Evolutionary conservation across 1,140 invertebrate species (phyloP).

Genomic region (Hypsibius dujardini): DNA sequence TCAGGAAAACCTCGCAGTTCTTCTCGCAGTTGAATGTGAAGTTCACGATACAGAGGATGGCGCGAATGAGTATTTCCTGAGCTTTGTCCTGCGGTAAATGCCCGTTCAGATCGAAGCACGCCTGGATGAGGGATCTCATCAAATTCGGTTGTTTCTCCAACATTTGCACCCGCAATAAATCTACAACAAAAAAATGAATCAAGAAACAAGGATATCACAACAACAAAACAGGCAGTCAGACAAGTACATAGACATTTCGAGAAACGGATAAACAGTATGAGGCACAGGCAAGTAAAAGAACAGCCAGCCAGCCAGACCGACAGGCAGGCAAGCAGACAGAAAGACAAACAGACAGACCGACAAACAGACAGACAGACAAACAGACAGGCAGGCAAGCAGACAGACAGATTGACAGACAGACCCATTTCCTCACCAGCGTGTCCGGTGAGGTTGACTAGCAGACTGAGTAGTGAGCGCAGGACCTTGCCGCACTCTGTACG

Average conservation of each 20-base stretch:
- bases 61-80: neutral
- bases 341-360: no score
- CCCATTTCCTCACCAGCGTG: neutral
- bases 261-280: no score
- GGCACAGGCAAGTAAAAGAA: no score
- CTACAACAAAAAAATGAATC: neutral
- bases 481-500: neutral
- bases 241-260: no score
- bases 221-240: no score
- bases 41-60: neutral
- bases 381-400: no score
- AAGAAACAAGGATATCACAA: neutral
- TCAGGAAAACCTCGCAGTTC: neutral
- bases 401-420: no score
- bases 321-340: no score
- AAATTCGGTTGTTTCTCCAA: neutral
- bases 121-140: neutral
- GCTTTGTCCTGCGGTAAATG: neutral
- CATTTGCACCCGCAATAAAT: neutral
- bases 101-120: neutral
- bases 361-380: no score
- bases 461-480: neutral
- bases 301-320: no score
- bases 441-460: neutral
- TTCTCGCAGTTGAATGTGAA: neutral